Conservation (phyloP, 2,888 invertebrate species). For the Mythimna pallens region DNA sequence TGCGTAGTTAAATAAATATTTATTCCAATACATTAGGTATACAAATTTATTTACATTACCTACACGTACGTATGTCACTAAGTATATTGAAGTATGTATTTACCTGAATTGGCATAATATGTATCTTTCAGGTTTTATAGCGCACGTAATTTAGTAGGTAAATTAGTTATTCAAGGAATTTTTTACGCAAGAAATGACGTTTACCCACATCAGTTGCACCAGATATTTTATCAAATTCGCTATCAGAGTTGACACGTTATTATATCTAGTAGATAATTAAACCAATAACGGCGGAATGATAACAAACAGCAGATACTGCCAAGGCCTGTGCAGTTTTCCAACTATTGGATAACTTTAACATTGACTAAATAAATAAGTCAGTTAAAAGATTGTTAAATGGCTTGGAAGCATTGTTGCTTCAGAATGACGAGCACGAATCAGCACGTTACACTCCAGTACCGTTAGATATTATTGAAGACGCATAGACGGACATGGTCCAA, state of each 20-base stretch:
- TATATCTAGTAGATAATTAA: slow-evolving; percentile 42
- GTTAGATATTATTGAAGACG: slow-evolving; percentile 33
- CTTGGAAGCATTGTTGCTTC: too few species aligned
- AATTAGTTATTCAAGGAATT: slow-evolving; percentile 13
- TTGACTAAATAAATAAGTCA: slow-evolving; percentile 6
- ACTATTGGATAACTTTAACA: slow-evolving; percentile 14
- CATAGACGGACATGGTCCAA: slow-evolving; percentile 24
- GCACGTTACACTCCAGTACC: slow-evolving; percentile 33
- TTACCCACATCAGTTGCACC: slow-evolving; percentile 19
- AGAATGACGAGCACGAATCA: slow-evolving; percentile 30
- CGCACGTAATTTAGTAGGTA: neutral
- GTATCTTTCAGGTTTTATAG: neutral
- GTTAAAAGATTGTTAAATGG: slow-evolving; percentile 15
- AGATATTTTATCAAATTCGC: slow-evolving; percentile 24
- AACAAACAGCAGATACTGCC: slow-evolving; percentile 18
- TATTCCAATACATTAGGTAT: neutral
- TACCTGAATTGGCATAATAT: slow-evolving; percentile 6
- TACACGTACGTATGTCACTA: neutral
- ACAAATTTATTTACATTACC: neutral
- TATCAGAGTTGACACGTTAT: slow-evolving; percentile 27
- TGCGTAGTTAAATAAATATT: neutral
- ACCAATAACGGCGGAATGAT: slow-evolving; percentile 34
- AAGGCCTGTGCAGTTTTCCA: slow-evolving; percentile 30
- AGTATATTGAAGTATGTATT: slow-evolving; percentile 3
- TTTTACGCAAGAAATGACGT: slow-evolving; percentile 9